Evolutionary conservation across 2,888 invertebrate genomes (phyloP), one percentile per base, ranked within the genome.

Genomic region (Eulithis testata): DNA sequence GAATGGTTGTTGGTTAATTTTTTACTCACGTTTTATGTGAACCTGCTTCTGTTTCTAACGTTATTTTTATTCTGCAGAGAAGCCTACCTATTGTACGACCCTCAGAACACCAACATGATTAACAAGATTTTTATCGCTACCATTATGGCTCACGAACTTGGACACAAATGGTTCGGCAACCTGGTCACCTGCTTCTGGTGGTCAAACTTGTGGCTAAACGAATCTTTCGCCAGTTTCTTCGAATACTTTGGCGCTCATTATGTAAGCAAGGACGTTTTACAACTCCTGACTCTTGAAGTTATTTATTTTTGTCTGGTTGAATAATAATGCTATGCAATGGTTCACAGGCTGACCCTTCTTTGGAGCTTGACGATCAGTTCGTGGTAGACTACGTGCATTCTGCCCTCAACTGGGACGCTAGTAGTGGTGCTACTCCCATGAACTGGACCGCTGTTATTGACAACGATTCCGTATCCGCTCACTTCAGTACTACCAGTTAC

Each of bases 101-200:
- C 79, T 4, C 58, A 71, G 0, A 82, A 94, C 68, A 93, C 94
- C 0, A 93, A 93, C 53, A 58, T 90, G 2, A 69, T 56, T 43
- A 89, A 86, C 63, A 91, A 94, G 73, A 93, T 95, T 72, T 84
- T 87, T 61, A 93, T 95, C 5, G 94, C 94, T 0, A 89, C 94
- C 0, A 94, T 94, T 6, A 90, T 95, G 66, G 95, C 96, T 0
- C 98, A 98, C 82, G 98, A 98, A 82, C 84, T 97, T 52, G 95
- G 96, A 0, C 98, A 98, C 85, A 96, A 96, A 84, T 97, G 97
- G 97, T 97, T 97, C 79, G 97, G 97, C 6, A 96, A 97, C 82
- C 87, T 96, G 56, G 95, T 97, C n/a, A 96, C 96, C 0, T 95
- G 95, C 69, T 94, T 95, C 77, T 96, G 96, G 96, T 97, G 97